These are phyloP conservation scores for Tylochromis polylepis DNA, from an alignment of 2,113 vertebrate genomes.

Conservation along the genomic window DNA sequence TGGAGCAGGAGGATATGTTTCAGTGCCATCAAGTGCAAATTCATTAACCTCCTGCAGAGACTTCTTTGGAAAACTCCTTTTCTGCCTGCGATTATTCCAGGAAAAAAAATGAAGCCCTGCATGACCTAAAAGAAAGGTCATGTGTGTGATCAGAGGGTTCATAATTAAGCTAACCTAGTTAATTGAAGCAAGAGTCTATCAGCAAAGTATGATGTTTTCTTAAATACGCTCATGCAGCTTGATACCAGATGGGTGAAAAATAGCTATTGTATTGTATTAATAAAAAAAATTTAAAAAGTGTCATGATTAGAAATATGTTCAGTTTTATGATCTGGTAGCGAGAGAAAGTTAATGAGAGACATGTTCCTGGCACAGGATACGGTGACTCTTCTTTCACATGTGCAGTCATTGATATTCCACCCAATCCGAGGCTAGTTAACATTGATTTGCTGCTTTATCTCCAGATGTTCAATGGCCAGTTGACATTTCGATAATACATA, in stretches of 20 bases:
- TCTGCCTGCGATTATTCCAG: constrained; percentile 21
- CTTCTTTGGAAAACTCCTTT: constrained; percentile 40
- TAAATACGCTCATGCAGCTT: background rate
- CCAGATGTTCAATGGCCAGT: constrained; percentile 24
- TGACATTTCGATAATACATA: constrained; percentile 56
- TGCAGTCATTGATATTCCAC: constrained; percentile 14
- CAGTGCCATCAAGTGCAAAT: constrained; percentile 37
- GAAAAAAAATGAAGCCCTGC: constrained; percentile 7
- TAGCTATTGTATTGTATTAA: constrained; percentile 18
- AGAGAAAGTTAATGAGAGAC: background rate
- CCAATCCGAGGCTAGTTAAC: constrained; percentile 30
- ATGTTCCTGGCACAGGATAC: background rate
- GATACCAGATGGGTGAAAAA: constrained; percentile 3
- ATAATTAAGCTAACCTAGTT: background rate
- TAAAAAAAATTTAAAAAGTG: constrained; percentile 16
- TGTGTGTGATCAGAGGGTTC: background rate
- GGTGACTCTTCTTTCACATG: constrained; percentile 5
- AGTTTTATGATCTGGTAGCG: background rate
- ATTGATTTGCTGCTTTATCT: constrained; percentile 38
- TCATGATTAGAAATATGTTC: constrained; percentile 32
- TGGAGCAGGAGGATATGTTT: constrained; percentile 2
- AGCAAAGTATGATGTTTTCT: background rate
- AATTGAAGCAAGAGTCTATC: background rate
- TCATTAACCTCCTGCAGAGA: constrained; percentile 43
- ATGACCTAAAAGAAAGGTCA: background rate